Evolutionary conservation across 2,113 vertebrate genomes (phyloP).

Genomic region (Dipodomys spectabilis): DNA sequence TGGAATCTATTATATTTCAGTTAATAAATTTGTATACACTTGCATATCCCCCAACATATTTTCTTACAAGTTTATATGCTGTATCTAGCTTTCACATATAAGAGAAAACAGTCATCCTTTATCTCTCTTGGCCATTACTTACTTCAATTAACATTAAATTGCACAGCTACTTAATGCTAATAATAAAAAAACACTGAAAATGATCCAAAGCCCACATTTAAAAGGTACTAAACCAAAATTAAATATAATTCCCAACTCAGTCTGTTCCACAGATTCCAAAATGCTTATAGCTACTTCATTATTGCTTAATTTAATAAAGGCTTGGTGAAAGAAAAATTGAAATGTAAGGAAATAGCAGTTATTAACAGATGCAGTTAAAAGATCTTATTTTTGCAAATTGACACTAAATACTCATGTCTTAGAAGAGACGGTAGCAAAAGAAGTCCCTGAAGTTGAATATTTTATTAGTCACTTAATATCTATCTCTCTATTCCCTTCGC

Average conservation of each 20-base stretch:
- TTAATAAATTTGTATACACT: too few species aligned
- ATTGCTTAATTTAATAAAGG: not conserved
- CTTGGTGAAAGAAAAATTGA: not conserved
- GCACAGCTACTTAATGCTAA: too few species aligned
- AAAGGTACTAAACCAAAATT: not conserved
- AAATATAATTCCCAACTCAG: not conserved
- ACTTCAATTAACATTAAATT: too few species aligned
- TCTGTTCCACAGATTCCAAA: not conserved
- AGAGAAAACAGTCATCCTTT: too few species aligned
- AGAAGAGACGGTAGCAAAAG: not conserved
- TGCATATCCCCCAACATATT: too few species aligned
- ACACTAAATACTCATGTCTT: not conserved
- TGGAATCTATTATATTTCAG: not conserved
- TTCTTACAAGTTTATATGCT: too few species aligned
- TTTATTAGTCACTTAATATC: not conserved
- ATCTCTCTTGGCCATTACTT: too few species aligned
- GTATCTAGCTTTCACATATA: too few species aligned
- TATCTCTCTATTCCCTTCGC: not conserved
- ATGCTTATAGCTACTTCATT: not conserved
- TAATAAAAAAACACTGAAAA: not conserved
- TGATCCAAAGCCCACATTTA: not conserved
- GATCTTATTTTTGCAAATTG: constrained; percentile 4
- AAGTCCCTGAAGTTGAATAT: not conserved
- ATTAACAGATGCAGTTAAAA: not conserved
- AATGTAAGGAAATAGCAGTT: not conserved